Conservation (phyloP, 1,140 invertebrate genomes). For the Drosophila ananassae region DNA sequence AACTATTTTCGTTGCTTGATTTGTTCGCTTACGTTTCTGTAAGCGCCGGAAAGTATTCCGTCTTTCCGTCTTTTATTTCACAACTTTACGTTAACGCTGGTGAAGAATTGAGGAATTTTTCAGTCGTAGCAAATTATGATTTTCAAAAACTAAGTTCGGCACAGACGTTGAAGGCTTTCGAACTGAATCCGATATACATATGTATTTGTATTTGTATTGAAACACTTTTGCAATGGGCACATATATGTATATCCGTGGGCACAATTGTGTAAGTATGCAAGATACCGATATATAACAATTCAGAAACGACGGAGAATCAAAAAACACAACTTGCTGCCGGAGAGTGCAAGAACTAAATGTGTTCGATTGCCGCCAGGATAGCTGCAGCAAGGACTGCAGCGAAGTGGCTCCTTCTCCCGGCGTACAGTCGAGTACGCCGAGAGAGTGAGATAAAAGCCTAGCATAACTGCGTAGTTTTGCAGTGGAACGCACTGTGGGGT, state of each 20-base stretch:
- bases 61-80: constrained; percentile 34
- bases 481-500: constrained; percentile 36
- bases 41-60: constrained; percentile 51
- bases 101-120: constrained; percentile 36
- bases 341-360: constrained; percentile 84
- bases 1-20: constrained; percentile 19
- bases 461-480: constrained; percentile 71
- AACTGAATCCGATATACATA: constrained; percentile 39
- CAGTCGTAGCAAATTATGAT: constrained; percentile 65
- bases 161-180: constrained; percentile 46
- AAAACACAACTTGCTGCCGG: constrained; percentile 84
- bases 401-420: constrained; percentile 14
- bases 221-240: constrained; percentile 40
- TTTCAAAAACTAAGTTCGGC: constrained; percentile 48
- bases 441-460: constrained; percentile 46
- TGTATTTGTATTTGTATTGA: constrained; percentile 45
- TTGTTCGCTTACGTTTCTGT: constrained; percentile 59
- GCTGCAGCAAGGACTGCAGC: constrained; percentile 72
- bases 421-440: constrained; percentile 55
- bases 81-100: constrained; percentile 30
- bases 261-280: constrained; percentile 60
- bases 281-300: constrained; percentile 80
- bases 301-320: constrained; percentile 82
- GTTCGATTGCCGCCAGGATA: constrained; percentile 76
- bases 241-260: constrained; percentile 39